Evolutionary conservation across 2,113 vertebrate species (phyloP), one percentile per base, ranked within the genome.

Genomic region (Siniperca chuatsi): DNA sequence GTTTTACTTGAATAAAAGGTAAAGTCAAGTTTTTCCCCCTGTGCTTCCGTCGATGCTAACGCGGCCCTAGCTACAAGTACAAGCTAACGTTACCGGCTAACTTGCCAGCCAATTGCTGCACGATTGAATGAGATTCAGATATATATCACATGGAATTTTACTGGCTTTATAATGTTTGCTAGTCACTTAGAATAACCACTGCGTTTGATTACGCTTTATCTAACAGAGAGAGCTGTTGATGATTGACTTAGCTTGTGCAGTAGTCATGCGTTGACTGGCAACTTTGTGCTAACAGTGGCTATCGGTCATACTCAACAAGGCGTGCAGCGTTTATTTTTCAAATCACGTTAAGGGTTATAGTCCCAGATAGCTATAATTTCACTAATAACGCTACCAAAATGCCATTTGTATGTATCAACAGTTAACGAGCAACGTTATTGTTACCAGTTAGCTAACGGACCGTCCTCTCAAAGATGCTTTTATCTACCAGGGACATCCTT

Each of bases 1-100:
- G 2, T 21, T 78, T 89, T 77, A 37, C 15, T 23, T 69, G 4
- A 52, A 68, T 72, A 69, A 58, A 82, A 93, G 93, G 94, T 93
- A 92, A 73, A 58, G 44, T 61, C 0, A 6, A 8, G 35, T 65
- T 69, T 80, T 60, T 1, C 8, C n/a, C 57, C 6, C 9, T 50
- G n/a, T 52, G 20, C 2, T 44, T 35, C 8, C 44, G 12, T 58
- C 1, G 25, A 50, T 74, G 86, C 89, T 84, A 91, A 80, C 78
- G 58, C 46, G 83, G 89, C 68, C 82, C 54, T 81, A 84, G 87
- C 84, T 69, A 78, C 37, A 72, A 76, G 62, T 78, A 29, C 23
- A 57, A 60, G 88, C 90, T 88, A 90, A 75, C 68, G 18, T 16
- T 76, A 74, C 3, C 5, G 25, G 81, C 79, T 78, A 82, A 60